Evolutionary conservation across 2,888 invertebrate species (phyloP).

Genomic region (Ectemnius lituratus): DNA sequence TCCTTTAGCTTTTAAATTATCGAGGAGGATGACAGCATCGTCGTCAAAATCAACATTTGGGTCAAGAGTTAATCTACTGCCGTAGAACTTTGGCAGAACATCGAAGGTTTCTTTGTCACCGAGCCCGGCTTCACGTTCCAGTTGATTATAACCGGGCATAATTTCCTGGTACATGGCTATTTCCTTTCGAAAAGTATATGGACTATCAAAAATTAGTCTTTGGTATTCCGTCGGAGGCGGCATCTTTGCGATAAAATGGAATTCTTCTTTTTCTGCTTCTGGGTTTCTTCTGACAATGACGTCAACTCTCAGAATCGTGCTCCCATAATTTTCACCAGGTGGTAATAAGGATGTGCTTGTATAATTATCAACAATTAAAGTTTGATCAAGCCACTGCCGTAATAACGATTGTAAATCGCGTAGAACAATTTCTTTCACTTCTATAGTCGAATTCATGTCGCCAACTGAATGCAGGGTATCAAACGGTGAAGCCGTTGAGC

Average conservation of each 20-base stretch:
- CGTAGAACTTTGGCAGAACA: constrained; percentile 80
- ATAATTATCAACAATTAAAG: constrained; percentile 59
- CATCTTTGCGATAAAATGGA: constrained; percentile 81
- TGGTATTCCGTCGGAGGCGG: constrained; percentile 80
- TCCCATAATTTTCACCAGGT: constrained; percentile 83
- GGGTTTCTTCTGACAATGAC: constrained; percentile 51
- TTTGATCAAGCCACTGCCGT: constrained; percentile 53
- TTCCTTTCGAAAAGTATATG: constrained; percentile 81
- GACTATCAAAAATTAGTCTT: constrained; percentile 80
- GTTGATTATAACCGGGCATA: constrained; percentile 77
- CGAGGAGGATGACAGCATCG: constrained; percentile 81
- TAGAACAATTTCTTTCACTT: constrained; percentile 53
- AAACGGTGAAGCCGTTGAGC: background rate
- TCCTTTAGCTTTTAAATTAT: constrained; percentile 80
- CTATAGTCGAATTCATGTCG: constrained; percentile 22
- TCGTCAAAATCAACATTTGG: constrained; percentile 78
- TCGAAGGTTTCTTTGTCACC: constrained; percentile 76
- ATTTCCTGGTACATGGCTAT: constrained; percentile 79
- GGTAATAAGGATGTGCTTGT: constrained; percentile 64
- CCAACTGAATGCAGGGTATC: background rate
- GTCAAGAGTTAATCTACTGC: constrained; percentile 77
- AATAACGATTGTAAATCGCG: constrained; percentile 67
- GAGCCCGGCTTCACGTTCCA: constrained; percentile 79
- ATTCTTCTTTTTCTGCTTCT: constrained; percentile 64
- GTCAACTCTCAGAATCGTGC: constrained; percentile 79